Conservation (phyloP, 2,113 vertebrate genomes). For the Chloropsis cyanopogon region DNA sequence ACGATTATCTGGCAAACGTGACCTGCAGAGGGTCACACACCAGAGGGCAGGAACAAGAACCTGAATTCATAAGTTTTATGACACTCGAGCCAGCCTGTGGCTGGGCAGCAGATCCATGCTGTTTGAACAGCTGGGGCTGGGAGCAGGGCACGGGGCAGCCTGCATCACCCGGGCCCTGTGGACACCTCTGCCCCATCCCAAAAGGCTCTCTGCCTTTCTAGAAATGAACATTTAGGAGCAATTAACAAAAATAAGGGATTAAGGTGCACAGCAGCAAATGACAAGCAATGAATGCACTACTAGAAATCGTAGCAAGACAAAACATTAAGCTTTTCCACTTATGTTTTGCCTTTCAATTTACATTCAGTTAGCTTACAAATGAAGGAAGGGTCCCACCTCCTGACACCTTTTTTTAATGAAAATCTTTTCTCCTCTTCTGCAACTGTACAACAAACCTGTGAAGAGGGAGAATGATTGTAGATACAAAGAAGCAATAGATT, state of each 20-base stretch:
- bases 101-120: not conserved
- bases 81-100: not conserved
- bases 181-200: not conserved
- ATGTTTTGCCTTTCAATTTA: not conserved
- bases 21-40: not conserved
- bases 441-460: not conserved
- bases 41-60: not conserved
- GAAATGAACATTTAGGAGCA: not conserved
- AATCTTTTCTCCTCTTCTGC: not conserved
- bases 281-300: not conserved
- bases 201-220: not conserved
- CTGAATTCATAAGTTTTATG: not conserved
- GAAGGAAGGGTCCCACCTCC: not conserved
- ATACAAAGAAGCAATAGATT: not conserved
- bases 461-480: not conserved
- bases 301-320: not conserved
- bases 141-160: not conserved
- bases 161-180: accelerated
- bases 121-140: constrained; percentile 26
- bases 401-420: not conserved
- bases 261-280: not conserved
- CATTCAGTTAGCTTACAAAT: not conserved
- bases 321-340: not conserved
- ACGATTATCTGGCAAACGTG: not conserved
- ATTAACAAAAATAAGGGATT: not conserved